Evolutionary conservation across 2,888 invertebrate species (phyloP), one percentile per base, ranked within the genome.

Genomic region (Chirona hameri): DNA sequence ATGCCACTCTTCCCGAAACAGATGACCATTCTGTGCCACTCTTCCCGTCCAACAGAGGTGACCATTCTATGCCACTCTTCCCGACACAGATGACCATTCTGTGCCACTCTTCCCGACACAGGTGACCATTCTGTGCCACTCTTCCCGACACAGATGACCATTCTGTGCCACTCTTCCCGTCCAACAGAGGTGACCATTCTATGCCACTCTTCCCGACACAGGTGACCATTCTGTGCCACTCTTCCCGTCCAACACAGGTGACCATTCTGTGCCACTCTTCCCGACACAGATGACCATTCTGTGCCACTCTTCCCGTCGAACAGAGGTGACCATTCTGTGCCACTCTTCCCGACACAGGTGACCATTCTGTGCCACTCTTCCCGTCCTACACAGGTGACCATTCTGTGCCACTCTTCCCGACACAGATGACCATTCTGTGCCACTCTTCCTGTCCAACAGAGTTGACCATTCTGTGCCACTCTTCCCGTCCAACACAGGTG

Each of bases 11-110:
- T 84, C 83, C 87, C 86, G 15, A 7, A 10, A 69, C 86, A 91
- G 93, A 94, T n/a, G n/a, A n/a, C n/a, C n/a, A n/a, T n/a, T n/a
- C n/a, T n/a, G n/a, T n/a, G n/a, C n/a, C n/a, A n/a, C n/a, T 39
- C 39, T 39, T 39, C 39, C 39, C n/a, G n/a, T n/a, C n/a, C 39
- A 39, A 39, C 39, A 39, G 2, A 2, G 39, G 39, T 39, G 39
- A 39, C 39, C 39, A 39, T 39, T 21, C 81, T 29, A 27, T 72
- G 5, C 46, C 15, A 82, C 82, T 55, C 83, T 57, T 84, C 83
- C 87, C 86, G 15, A 1, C 15, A 69, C 86, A 91, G 93, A 94
- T n/a, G n/a, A n/a, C n/a, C n/a, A n/a, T n/a, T n/a, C n/a, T n/a
- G n/a, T n/a, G n/a, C n/a, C n/a, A n/a, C n/a, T 39, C 39, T 39